phyloP scores from a whole-genome alignment of 1,140 invertebrate genomes.

The Heliothis virescens region DNA sequence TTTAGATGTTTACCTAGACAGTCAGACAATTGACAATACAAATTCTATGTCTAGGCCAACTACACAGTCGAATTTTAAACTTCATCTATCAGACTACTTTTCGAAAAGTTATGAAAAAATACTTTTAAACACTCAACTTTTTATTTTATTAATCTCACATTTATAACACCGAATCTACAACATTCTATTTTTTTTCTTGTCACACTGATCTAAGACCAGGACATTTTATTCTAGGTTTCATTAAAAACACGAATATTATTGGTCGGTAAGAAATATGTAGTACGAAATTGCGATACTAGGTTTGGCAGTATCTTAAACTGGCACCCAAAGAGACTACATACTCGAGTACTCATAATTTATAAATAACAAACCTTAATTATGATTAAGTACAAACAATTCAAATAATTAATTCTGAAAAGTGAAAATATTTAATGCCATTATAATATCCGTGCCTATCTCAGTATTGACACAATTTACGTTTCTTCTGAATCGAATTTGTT shows the following conservation, averaged over 20 bases:
- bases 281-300: conserved; percentile 35
- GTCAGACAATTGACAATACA: conserved; percentile 46
- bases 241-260: conserved; percentile 45
- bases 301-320: conserved; percentile 44
- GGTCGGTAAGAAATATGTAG: conserved; percentile 43
- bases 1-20: conserved; percentile 27
- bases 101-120: conserved; percentile 48
- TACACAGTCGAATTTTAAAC: conserved; percentile 29
- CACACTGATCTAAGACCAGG: conserved; percentile 28
- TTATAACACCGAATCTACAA: conserved; percentile 44
- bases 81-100: conserved; percentile 37
- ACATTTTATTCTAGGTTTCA: conserved; percentile 36
- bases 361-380: conserved; percentile 7
- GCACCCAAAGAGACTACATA: conserved; percentile 34
- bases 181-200: conserved; percentile 42
- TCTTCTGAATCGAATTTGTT: background rate
- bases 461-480: background rate
- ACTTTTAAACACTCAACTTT: conserved; percentile 34
- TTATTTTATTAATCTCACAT: conserved; percentile 30
- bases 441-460: background rate
- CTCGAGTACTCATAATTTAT: conserved; percentile 15
- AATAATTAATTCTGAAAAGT: background rate
- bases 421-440: conserved; percentile 1
- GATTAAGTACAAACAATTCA: conserved; percentile 18
- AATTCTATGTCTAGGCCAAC: conserved; percentile 41